phyloP scores from a whole-genome alignment of 2,113 vertebrate genomes.

The Tupaia chinensis region DNA sequence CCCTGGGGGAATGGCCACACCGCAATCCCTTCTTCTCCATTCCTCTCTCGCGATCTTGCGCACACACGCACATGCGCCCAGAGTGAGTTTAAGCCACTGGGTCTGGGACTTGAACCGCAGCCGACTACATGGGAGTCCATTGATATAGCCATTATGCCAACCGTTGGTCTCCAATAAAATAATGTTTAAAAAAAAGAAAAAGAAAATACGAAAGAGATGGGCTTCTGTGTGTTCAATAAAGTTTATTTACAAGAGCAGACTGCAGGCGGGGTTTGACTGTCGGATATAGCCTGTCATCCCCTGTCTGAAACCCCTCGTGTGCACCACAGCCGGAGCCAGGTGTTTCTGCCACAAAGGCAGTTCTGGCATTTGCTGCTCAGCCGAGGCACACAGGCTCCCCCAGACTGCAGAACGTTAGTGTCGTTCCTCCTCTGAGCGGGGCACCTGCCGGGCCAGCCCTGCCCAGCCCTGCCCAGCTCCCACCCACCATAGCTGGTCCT shows the following conservation, averaged over 20 bases:
- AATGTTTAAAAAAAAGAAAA: too few species aligned
- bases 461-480: neutral
- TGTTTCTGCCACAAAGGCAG: neutral
- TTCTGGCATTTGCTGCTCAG: neutral
- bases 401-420: rapidly evolving
- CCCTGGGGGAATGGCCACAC: too few species aligned
- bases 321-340: neutral
- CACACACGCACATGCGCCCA: too few species aligned
- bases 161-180: too few species aligned
- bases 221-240: neutral
- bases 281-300: neutral
- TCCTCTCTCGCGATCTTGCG: too few species aligned
- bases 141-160: too few species aligned
- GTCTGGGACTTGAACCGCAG: too few species aligned
- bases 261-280: neutral
- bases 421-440: neutral
- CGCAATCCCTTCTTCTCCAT: too few species aligned
- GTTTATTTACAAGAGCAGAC: neutral
- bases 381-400: neutral
- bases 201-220: too few species aligned
- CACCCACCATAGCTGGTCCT: too few species aligned
- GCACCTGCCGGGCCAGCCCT: neutral
- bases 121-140: too few species aligned
- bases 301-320: neutral
- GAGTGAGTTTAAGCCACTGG: too few species aligned